phyloP scores from a whole-genome alignment of 2,797 vertebrate genomes.

The Darevskia nairensis region DNA sequence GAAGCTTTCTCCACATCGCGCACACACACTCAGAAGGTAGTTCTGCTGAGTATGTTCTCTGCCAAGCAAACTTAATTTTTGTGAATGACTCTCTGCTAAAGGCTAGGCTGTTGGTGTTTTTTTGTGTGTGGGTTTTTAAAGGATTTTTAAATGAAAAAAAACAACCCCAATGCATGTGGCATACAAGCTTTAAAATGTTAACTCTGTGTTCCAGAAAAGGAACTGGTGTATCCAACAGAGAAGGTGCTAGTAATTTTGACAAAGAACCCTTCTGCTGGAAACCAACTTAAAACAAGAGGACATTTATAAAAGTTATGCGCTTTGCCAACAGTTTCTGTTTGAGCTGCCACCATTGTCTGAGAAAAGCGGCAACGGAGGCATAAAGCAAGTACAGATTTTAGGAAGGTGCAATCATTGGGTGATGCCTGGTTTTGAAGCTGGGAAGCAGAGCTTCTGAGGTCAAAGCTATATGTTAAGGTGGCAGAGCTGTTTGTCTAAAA shows the following conservation, averaged over 20 bases:
- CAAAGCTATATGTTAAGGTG: too few relatives aligned
- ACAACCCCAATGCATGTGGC: constrained; percentile 35
- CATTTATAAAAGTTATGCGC: constrained; percentile 49
- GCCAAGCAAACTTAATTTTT: constrained; percentile 23
- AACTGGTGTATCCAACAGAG: constrained; percentile 32
- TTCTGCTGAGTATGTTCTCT: neutral
- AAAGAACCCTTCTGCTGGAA: constrained; percentile 5
- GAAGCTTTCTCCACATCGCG: neutral
- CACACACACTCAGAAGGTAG: neutral
- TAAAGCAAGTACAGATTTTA: neutral
- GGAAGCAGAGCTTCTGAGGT: neutral
- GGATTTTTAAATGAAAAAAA: constrained; percentile 54
- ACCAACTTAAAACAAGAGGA: constrained; percentile 40
- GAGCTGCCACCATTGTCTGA: constrained; percentile 10
- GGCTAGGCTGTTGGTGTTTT: constrained; percentile 31
- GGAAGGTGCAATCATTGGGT: neutral
- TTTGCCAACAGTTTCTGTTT: constrained; percentile 49
- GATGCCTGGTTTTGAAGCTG: neutral
- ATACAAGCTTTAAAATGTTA: constrained; percentile 49
- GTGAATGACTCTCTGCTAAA: constrained; percentile 33
- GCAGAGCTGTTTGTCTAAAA: neutral
- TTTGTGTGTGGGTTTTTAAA: neutral
- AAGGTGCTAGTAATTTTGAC: constrained; percentile 47
- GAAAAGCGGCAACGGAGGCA: neutral
- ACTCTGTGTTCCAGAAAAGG: constrained; percentile 36